Percentiles rank a stretch among this genome's conserved stretches.
These are phyloP conservation scores for Calosoma granatense DNA, from an alignment of 1,140 invertebrate genomes.

Conservation along the genomic window DNA sequence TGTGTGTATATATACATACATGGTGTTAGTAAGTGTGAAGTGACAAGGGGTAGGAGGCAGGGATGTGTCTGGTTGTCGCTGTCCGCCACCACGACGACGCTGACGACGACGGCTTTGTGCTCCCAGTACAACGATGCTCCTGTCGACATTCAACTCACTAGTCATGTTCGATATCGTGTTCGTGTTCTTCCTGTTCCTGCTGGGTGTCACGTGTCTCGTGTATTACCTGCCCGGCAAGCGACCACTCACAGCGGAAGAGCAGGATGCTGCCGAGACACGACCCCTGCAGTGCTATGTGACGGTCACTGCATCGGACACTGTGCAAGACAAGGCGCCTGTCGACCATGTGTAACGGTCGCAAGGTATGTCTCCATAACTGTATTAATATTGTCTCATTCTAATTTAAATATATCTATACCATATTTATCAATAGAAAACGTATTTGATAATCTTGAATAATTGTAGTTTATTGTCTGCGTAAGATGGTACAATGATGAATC, in stretches of 20 bases:
- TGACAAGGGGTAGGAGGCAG: too few species aligned
- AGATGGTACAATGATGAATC: too few species aligned
- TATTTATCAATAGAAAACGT: too few species aligned
- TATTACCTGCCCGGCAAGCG: slow-evolving; percentile 59
- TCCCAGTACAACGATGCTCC: slow-evolving; percentile 46
- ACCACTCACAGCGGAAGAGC: slow-evolving; percentile 24
- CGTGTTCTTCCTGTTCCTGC: slow-evolving; percentile 72
- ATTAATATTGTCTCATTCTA: too few species aligned
- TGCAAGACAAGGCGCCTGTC: slow-evolving; percentile 24
- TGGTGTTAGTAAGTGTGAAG: too few species aligned
- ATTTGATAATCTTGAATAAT: too few species aligned
- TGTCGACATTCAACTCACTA: slow-evolving; percentile 71
- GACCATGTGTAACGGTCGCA: slow-evolving; percentile 28
- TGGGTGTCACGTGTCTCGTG: slow-evolving; percentile 67
- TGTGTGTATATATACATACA: too few species aligned
- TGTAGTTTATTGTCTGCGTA: too few species aligned
- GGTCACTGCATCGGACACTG: slow-evolving; percentile 26
- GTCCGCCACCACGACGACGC: not conserved
- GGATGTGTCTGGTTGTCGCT: too few species aligned
- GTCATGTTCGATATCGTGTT: slow-evolving; percentile 80
- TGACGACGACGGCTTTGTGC: not conserved
- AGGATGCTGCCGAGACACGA: slow-evolving; percentile 22
- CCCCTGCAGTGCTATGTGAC: slow-evolving; percentile 33
- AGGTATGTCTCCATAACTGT: too few species aligned
- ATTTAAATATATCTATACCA: too few species aligned